phyloP scores from a whole-genome alignment of 2,888 invertebrate genomes.

The Empis stercorea region DNA sequence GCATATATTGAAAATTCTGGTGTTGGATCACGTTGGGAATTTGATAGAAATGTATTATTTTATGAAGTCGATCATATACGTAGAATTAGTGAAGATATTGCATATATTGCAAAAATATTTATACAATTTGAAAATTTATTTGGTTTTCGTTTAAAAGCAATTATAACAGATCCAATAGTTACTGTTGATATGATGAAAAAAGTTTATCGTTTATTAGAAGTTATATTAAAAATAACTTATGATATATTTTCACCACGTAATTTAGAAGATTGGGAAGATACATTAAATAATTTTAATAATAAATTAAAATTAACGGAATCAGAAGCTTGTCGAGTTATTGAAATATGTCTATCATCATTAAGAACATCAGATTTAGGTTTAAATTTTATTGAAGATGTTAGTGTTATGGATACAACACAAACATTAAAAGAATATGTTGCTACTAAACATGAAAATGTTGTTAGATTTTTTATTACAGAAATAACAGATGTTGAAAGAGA shows the following conservation, averaged over 20 bases:
- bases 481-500: conserved; percentile 56
- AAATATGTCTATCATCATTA: conserved; percentile 69
- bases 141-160: conserved; percentile 71
- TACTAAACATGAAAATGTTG: conserved; percentile 71
- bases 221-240: conserved; percentile 66
- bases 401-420: conserved; percentile 61
- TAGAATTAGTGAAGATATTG: conserved; percentile 62
- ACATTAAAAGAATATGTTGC: conserved; percentile 59
- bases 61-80: conserved; percentile 75
- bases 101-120: conserved; percentile 65
- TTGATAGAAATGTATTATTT: conserved; percentile 70
- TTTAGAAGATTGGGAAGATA: conserved; percentile 75
- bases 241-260: conserved; percentile 68
- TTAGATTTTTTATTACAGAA: conserved; percentile 77
- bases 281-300: conserved; percentile 62
- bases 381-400: conserved; percentile 64
- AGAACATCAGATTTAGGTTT: conserved; percentile 73
- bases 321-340: conserved; percentile 74
- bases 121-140: conserved; percentile 84
- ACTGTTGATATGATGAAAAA: conserved; percentile 75
- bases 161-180: conserved; percentile 74
- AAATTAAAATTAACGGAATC: conserved; percentile 62
- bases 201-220: conserved; percentile 61
- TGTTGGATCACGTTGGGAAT: conserved; percentile 83
- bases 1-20: conserved; percentile 76